Evolutionary conservation across 2,797 vertebrate species (phyloP), one percentile per base, ranked within the genome.

Genomic region (Etheostoma perlongum): DNA sequence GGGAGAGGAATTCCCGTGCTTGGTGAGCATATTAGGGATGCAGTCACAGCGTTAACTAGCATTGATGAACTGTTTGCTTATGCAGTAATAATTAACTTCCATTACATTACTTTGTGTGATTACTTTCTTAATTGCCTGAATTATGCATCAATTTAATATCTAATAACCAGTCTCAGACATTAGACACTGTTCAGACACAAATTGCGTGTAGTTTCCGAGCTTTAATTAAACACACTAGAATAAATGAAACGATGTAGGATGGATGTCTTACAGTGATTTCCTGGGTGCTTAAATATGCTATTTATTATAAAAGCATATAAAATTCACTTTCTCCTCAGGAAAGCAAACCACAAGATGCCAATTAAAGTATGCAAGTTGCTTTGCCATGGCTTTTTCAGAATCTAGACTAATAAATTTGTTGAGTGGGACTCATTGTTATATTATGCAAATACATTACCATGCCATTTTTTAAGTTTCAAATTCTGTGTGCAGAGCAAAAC

Each of bases 91-190:
- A 99, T 99, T 99, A 99, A 99, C 98, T 99, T 99, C 97, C 98
- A 99, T 99, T 99, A 99, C 98, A 99, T 99, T 99, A 99, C 97
- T 99, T 99, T 99, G 98, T 99, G 97, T 99, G 98, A 99, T 99
- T 99, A 99, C 98, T 99, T 99, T 99, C 98, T 99, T 99, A 99
- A 99, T 99, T 99, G 98, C 97, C 98, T 99, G 98, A 99, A 99
- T 99, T 99, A 99, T 99, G 98, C 98, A 99, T 99, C 98, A 98
- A 99, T 99, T 99, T 99, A 99, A 99, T 99, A 99, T 99, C 98
- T 99, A 99, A 99, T 99, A 99, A 99, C 96, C 97, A 99, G 97
- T 97, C 97, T 97, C 97, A 99, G 96, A 97, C 98, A 99, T 98
- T 97, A 99, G 97, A 98, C 97, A 97, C 96, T 97, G 96, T 96